Base-by-base conservation (phyloP, 23 tunicate species). In the Oikopleura albicans region DNA sequence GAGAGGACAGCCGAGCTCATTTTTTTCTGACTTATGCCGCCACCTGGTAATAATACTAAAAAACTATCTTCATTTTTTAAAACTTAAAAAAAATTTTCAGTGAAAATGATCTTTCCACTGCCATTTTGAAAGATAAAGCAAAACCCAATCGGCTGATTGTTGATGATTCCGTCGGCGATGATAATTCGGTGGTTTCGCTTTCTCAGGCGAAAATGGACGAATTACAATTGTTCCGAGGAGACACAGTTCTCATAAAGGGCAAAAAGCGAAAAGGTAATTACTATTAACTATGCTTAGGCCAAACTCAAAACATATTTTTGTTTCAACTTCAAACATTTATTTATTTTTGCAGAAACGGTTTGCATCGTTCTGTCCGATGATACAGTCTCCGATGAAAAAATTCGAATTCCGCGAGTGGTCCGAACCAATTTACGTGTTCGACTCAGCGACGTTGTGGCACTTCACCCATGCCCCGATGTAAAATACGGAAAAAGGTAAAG, bases 311-410 rank as follows among this genome's bases (percentile, higher is more conserved):
- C n/a, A n/a, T n/a, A n/a, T n/a, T n/a, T n/a, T n/a, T n/a, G n/a
- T n/a, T n/a, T n/a, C n/a, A n/a, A n/a, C n/a, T n/a, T n/a, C n/a
- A n/a, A n/a, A n/a, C n/a, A n/a, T n/a, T n/a, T n/a, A n/a, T n/a
- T n/a, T 49, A 8, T 49, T 49, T 49, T 22, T 49, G 12, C 22
- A 49, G 98, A 94, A 83, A 94, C 98, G 0, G 91, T 94, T 39
- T 94, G 98, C 83, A 92, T 94, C 84, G 98, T 90, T 0, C 91
- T 94, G 38, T 89, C 95, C 39, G 98, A 90, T 57, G 98, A 94
- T 0, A 85, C 84, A 38, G 86, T 94, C 36, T 83, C 95, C 1
- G 86, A 90, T 83, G 98, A 94, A 85, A 94, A 94, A 83, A 93
- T 94, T 39, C 83, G 95, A 41, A 90, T 94, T 8, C 91, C 91